Percentiles rank a stretch among this genome's conserved stretches.
Conservation (phyloP, 2,888 invertebrate species). For the Peribatodes rhomboidaria region DNA sequence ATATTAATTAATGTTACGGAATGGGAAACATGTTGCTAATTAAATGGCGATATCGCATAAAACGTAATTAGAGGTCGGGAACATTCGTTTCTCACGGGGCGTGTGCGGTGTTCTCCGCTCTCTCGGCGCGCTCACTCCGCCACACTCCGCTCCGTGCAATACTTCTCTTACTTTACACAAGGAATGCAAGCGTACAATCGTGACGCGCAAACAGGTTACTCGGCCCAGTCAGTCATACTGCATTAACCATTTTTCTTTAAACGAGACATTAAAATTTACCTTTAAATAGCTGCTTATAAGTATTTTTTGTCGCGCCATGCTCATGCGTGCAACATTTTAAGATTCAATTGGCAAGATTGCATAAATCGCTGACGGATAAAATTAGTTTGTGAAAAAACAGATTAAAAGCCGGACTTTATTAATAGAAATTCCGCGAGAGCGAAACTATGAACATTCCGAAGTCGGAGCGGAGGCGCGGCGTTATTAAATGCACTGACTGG, state of each 20-base stretch:
- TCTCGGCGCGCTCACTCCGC: slow-evolving; percentile 24
- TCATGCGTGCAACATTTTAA: slow-evolving; percentile 47
- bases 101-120: slow-evolving; percentile 55
- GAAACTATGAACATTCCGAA: slow-evolving; percentile 71
- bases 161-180: slow-evolving; percentile 64
- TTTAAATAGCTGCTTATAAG: slow-evolving; percentile 59
- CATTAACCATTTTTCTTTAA: slow-evolving; percentile 58
- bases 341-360: slow-evolving; percentile 51
- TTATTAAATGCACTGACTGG: slow-evolving; percentile 85
- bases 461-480: slow-evolving; percentile 52
- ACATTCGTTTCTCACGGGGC: slow-evolving; percentile 82
- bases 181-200: slow-evolving; percentile 72
- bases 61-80: slow-evolving; percentile 84
- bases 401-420: slow-evolving; percentile 63
- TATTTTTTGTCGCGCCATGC: slow-evolving; percentile 57
- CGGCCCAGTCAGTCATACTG: slow-evolving; percentile 63
- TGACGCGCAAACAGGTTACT: slow-evolving; percentile 72
- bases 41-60: slow-evolving; percentile 86
- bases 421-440: slow-evolving; percentile 78
- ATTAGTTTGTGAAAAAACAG: slow-evolving; percentile 55
- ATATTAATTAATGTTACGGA: slow-evolving; percentile 86
- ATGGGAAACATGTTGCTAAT: slow-evolving; percentile 86
- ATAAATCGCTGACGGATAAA: slow-evolving; percentile 41
- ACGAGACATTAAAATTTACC: slow-evolving; percentile 67
- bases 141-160: slow-evolving; percentile 51